Evolutionary conservation across 35 echinoderm and acorn worm species (phyloP), one percentile per base, ranked within the genome.

Genomic region (Apostichopus japonicus): DNA sequence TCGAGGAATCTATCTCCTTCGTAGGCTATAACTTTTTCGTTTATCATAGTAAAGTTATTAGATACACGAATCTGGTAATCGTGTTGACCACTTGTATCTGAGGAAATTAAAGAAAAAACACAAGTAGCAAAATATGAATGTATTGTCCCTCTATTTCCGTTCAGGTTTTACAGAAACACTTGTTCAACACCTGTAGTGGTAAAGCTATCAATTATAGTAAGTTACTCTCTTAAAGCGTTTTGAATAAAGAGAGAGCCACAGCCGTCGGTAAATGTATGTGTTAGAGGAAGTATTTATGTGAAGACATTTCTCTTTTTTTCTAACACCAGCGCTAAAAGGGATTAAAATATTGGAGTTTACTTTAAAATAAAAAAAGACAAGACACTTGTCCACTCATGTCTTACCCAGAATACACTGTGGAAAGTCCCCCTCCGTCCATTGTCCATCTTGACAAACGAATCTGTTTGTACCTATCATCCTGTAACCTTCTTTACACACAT

Each of bases 61-160:
- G 86, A 89, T 10, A 89, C 67, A 57, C 44, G n/a, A 8, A 63
- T 89, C n/a, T 89, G 86, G 19, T 65, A 65, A 54, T 89, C 86
- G 67, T 89, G 86, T 16, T 27, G 51, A 89, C 62, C 62, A 15
- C 4, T 72, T 4, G 57, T 56, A 73, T 89, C 86, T 89, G 21
- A 22, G 22, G 63, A 89, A 84, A 75, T 67, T 4, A 21, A n/a
- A 75, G 7, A 16, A n/a, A 75, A 21, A 75, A 75, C 4, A n/a
- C 14, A 73, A 73, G 6, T 44, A 44, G 33, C 33, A 44, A 44
- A 44, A 44, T 44, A 44, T 44, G 33, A 44, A 44, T 44, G 33
- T 44, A 44, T 44, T 44, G 33, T 44, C 33, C 33, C 33, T 44
- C 33, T 44, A 44, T 44, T 44, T 44, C 4, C 33, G 0, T 44